A percentile compares a stretch with the other conserved stretches of the same genome.
These are phyloP conservation scores for Physella acuta DNA, from an alignment of 1,140 invertebrate genomes.

Conservation along the genomic window DNA sequence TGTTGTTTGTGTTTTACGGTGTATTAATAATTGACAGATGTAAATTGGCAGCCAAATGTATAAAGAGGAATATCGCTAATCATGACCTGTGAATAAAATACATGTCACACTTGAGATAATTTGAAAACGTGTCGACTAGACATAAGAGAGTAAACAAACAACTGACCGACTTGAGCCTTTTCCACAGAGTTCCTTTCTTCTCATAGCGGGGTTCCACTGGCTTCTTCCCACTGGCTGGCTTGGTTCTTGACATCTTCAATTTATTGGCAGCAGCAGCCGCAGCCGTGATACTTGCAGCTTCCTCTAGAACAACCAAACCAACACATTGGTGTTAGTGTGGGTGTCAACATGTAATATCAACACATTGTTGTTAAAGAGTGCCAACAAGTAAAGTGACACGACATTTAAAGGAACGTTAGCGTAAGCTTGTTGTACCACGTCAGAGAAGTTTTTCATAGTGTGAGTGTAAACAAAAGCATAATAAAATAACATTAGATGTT, in stretches of 20 bases:
- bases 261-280: too few relatives aligned
- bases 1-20: too few relatives aligned
- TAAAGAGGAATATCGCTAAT: too few relatives aligned
- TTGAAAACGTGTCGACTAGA: background rate
- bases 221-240: background rate
- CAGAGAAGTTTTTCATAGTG: too few relatives aligned
- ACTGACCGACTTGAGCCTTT: conserved; percentile 1
- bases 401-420: too few relatives aligned
- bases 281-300: background rate
- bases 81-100: background rate
- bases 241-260: background rate
- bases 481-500: too few relatives aligned
- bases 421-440: too few relatives aligned
- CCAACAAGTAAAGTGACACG: too few relatives aligned
- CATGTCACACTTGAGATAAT: background rate
- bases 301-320: background rate
- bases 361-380: too few relatives aligned
- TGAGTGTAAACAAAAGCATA: too few relatives aligned
- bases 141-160: background rate
- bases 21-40: too few relatives aligned
- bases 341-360: background rate
- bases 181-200: conserved; percentile 10
- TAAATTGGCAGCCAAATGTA: too few relatives aligned
- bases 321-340: background rate
- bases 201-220: background rate